Base-by-base conservation (phyloP, 2,797 vertebrate genomes). In the Galago senegalensis region DNA sequence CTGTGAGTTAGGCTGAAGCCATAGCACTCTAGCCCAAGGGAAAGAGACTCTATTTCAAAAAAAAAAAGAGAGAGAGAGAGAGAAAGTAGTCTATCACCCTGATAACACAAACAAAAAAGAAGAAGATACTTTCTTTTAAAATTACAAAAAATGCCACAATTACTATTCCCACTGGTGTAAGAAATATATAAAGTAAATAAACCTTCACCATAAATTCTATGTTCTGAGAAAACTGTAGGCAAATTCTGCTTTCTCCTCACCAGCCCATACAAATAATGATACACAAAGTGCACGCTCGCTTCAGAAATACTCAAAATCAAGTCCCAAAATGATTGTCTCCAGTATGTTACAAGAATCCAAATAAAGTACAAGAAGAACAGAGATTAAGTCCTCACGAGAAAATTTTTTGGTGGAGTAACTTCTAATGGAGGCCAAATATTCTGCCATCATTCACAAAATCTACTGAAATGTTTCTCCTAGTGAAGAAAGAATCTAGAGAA, bases 281-380 rank as follows among this genome's bases (percentile, higher is more conserved):
- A 56, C 21, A 65, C n/a, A 75, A 73, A 83, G 34, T 76, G n/a
- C 1, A 40, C 2, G 73, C n/a, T 72, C 34, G 75, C 13, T 92
- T 91, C 31, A 89, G 93, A 94, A 73, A 14, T 65, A 23, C 31
- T 70, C 63, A 86, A 79, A 94, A 37, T 56, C 29, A 31, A 61
- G 85, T n/a, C 4, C 2, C 5, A 72, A 89, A 82, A 60, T 75
- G 6, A 80, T 80, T 21, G 7, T 40, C 34, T 43, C 43, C 91
- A 75, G 43, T 58, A n/a, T 34, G 0, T 7, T 29, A 27, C 0
- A 67, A 81, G 31, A 81, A 80, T 87, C 6, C 63, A 89, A 86
- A 80, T 17, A 84, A 60, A 82, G 8, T 73, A 73, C 63, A 13
- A 63, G 49, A 75, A 46, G 53, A 77, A 18, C 2, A 76, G 29